Evolutionary conservation across 2,888 invertebrate species (phyloP), one percentile per base, ranked within the genome.

Genomic region (Eupeodes latifasciatus): DNA sequence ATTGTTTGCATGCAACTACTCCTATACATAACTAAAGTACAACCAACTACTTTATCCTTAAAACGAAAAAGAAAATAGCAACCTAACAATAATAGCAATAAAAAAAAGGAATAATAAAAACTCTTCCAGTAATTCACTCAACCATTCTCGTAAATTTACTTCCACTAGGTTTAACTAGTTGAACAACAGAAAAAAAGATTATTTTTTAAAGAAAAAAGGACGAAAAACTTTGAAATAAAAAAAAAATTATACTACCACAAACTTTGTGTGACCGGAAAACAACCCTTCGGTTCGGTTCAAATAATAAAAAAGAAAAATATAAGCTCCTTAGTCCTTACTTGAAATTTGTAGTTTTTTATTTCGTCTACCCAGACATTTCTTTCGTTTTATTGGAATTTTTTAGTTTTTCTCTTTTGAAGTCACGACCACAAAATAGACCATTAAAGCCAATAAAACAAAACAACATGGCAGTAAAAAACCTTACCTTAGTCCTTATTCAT

Each of bases 61-160:
- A n/a, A 61, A 57, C 10, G 47, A 40, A 79, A 62, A 69, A 69
- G n/a, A 47, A 61, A 53, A n/a, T 34, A 53, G 14, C 34, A 19
- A 49, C 64, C 57, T 57, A n/a, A 36, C 40, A 64, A 62, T 12
- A 66, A 36, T 36, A 62, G 51, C 34, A 47, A 19, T 4, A 2
- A 36, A 16, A 59, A 64, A 64, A 57, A n/a, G 9, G 47, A 47
- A 14, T 19, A 2, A 19, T 1, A n/a, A 55, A 11, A 27, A 11
- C 7, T 40, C 40, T n/a, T 53, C 40, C 78, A 78, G 51, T 57
- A 83, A 77, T 57, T 67, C 51, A 74, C 40, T 78, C 72, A 61
- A 72, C 72, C 53, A 44, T 74, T 27, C 66, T 85, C 82, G 85
- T 74, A 82, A 85, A 82, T 53, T 79, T 75, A 59, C 75, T 84